Evolutionary conservation across 2,888 invertebrate species (phyloP).

Genomic region (Spisula solida): DNA sequence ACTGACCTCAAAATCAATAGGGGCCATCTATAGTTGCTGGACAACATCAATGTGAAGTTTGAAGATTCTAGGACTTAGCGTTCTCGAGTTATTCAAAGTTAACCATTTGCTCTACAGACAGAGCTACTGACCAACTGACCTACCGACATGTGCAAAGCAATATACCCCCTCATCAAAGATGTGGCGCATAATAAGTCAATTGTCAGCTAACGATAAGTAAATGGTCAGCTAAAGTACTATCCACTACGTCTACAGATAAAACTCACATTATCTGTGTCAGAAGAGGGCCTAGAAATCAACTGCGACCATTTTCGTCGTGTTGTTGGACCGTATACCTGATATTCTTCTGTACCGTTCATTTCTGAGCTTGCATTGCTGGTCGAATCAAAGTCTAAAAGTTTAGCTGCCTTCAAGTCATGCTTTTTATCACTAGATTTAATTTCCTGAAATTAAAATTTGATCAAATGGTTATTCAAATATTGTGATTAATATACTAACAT

Average conservation of each 20-base stretch:
- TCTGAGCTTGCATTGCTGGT: constrained; percentile 81
- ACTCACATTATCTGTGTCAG: constrained; percentile 76
- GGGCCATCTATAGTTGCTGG: no score
- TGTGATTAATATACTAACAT: no score
- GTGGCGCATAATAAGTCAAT: no score
- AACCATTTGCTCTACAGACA: no score
- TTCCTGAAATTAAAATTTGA: constrained; percentile 27
- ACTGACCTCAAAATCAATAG: no score
- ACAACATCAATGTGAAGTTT: no score
- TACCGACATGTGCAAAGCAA: no score
- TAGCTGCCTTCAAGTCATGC: constrained; percentile 74
- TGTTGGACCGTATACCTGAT: constrained; percentile 90
- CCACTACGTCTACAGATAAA: constrained; percentile 43
- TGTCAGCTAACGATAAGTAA: not conserved
- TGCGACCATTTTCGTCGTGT: constrained; percentile 93
- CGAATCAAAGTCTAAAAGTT: constrained; percentile 83
- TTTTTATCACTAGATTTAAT: constrained; percentile 48
- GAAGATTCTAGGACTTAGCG: no score
- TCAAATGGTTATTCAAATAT: no score
- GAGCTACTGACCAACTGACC: no score
- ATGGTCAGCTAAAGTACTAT: constrained; percentile 31
- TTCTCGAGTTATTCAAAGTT: no score
- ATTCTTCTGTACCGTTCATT: constrained; percentile 73
- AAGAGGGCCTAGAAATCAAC: constrained; percentile 88
- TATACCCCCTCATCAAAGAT: no score